Percentiles rank a stretch among this genome's conserved stretches.
phyloP scores from a whole-genome alignment of 2,797 vertebrate species.

The Linurgus olivaceus region DNA sequence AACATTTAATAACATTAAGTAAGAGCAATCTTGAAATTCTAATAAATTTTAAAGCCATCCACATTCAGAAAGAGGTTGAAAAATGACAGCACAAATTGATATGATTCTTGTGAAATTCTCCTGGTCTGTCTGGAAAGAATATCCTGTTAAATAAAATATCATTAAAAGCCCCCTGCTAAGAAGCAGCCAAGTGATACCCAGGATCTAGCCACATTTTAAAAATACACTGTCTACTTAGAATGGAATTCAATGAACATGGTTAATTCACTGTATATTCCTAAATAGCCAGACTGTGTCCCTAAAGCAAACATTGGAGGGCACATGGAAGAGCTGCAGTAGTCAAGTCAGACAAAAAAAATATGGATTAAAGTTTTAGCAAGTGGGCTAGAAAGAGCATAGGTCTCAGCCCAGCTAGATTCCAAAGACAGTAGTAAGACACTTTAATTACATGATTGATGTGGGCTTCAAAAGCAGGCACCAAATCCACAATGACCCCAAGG shows the following conservation, averaged over 20 bases:
- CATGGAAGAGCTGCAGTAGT: conserved; percentile 1
- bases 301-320: background rate
- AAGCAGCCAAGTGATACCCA: background rate
- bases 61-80: background rate
- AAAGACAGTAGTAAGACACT: conserved; percentile 68
- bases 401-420: conserved; percentile 65
- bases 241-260: background rate
- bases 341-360: conserved; percentile 25
- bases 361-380: conserved; percentile 66
- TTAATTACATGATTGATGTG: conserved; percentile 72
- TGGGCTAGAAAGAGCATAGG: conserved; percentile 57
- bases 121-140: background rate
- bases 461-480: conserved; percentile 67
- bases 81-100: background rate
- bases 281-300: background rate
- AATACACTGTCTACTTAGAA: background rate
- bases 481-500: conserved; percentile 70
- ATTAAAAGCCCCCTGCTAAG: background rate
- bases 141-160: background rate
- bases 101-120: background rate
- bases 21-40: background rate
- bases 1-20: background rate
- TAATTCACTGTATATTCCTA: conserved; percentile 1
- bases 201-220: background rate
- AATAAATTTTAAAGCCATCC: background rate